Evolutionary conservation across 2,888 invertebrate species (phyloP), one percentile per base, ranked within the genome.

Genomic region (Lepeophtheirus nordmannii): DNA sequence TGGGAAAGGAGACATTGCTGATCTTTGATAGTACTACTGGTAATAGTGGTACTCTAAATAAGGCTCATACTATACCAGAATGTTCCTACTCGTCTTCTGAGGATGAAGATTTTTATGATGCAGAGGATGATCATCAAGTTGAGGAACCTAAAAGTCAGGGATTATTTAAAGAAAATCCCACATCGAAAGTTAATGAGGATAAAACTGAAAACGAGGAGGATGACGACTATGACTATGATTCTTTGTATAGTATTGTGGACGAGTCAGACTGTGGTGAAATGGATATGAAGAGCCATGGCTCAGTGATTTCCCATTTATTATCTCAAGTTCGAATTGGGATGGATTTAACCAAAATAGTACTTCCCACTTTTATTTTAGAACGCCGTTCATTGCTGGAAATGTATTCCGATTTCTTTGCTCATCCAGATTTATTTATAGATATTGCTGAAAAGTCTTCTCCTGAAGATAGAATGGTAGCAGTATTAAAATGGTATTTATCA

Each of bases 331-430:
- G 93, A 78, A 94, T 97, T 73, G 97, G 97, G 69, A 99, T 99
- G 98, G 98, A 99, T 79, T 83, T 99, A 74, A 99, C 98, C 12
- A 98, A 97, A 82, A 91, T 94, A 69, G 94, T 94, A 65, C 80
- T 99, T 70, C 98, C 98, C 23, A 99, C 98, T 37, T 99, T 98
- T 75, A 99, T 99, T 72, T 78, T 99, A 72, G 98, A 99, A 76
- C 83, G 93, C 76, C 83, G 98, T 69, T 98, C 97, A 0, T 81
- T 98, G 53, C 80, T 99, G 60, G 98, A 99, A 80, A 99, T 99
- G 98, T 99, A 96, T 76, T 97, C 98, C 62, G 98, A 99, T 79
- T 98, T 97, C 75, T 96, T 99, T 78, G 94, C 98, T 12, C 98
- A 99, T 81, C 96, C 98, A 0, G 96, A 97, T 78, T 83, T 94